Evolutionary conservation across 1,140 invertebrate genomes (phyloP), one percentile per base, ranked within the genome.

Genomic region (Leptinotarsa lineolata): DNA sequence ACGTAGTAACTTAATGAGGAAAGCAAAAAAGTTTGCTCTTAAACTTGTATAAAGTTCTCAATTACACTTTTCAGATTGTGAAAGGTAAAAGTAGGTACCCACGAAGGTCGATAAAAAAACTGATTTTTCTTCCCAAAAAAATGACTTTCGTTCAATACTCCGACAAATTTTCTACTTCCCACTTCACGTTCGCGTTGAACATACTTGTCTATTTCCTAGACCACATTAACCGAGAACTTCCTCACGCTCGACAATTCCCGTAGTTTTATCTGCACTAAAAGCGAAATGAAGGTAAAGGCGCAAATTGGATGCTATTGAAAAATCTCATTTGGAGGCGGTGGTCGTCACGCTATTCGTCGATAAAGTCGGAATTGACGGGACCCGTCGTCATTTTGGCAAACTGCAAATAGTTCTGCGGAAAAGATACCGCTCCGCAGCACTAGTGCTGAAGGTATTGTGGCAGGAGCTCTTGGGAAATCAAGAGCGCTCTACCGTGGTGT

Each of bases 341-440:
- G 39, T 39, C 48, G 54, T 58, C 46, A 48, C 48, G 48, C 48
- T 16, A 54, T 30, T 58, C 63, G 48, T 65, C 64, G 72, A 73
- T 73, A 73, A 73, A 73, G 63, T 73, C 68, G 72, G 67, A 73
- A 73, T 73, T 73, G 72, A 73, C 72, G 64, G 72, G 22, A 22
- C 45, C 21, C 65, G 45, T 45, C 63, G 21, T 68, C 72, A 30
- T 65, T 68, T 45, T 58, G 65, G n/a, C 54, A 73, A 68, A 44
- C 65, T 65, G 72, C 72, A 68, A 68, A 73, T 73, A 48, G 72
- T 65, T 68, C 30, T 73, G 65, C 48, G 72, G 45, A 72, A 65
- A 65, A 73, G 30, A 73, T 22, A 46, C 67, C 66, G 45, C 60
- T 39, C 30, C 30, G 30, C 30, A 39, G 30, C 58, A 64, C 71